Conservation (phyloP, 2,113 vertebrate species). For the Ochotona curzoniae region DNA sequence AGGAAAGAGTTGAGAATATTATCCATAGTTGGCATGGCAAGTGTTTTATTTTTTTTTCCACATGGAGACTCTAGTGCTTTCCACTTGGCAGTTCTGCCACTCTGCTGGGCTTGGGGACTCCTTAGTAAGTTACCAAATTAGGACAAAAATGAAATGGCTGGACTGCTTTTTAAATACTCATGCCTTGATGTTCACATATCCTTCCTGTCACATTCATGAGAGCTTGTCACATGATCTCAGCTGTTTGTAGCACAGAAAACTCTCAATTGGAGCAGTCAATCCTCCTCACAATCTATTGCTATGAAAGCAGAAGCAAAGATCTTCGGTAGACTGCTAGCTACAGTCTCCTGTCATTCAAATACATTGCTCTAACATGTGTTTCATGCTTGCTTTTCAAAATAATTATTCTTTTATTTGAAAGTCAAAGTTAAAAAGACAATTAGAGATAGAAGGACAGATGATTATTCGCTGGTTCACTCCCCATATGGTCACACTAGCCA, state of each 20-base stretch:
- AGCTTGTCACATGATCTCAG: background rate
- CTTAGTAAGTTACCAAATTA: background rate
- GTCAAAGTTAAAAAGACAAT: no score
- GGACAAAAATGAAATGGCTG: background rate
- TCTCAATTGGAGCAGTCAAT: background rate
- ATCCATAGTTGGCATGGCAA: background rate
- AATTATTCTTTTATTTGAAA: no score
- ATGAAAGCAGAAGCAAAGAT: background rate
- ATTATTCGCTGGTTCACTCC: no score
- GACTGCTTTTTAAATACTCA: background rate
- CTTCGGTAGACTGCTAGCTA: background rate
- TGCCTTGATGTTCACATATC: rapidly evolving
- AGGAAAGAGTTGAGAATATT: background rate
- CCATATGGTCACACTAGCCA: no score
- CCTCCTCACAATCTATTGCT: no score
- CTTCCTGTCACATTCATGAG: no score
- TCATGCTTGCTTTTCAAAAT: no score
- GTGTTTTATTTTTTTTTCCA: background rate
- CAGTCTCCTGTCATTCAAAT: background rate
- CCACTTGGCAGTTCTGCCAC: background rate
- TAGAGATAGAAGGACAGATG: no score
- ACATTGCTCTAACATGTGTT: background rate
- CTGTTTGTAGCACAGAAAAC: background rate
- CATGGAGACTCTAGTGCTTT: background rate
- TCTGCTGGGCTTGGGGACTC: background rate